Conservation (phyloP, 2,888 invertebrate species). For the Folsomia manolachei region DNA sequence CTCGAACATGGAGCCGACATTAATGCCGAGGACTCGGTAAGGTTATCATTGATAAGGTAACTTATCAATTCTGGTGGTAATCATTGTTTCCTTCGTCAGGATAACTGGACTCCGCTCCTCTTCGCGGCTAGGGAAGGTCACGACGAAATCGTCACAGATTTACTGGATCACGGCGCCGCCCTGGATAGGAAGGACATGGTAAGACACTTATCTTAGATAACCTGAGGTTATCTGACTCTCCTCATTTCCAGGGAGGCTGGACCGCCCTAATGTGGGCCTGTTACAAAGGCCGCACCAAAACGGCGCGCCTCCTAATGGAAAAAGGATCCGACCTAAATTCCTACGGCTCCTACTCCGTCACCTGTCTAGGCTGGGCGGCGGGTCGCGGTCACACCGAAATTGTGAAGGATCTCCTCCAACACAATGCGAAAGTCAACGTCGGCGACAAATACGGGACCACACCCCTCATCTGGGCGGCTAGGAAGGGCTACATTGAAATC, state of each 20-base stretch:
- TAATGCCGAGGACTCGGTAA: constrained; percentile 76
- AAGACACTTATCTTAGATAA: constrained; percentile 41
- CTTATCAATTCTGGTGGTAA: constrained; percentile 1
- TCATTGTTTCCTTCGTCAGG: constrained; percentile 57
- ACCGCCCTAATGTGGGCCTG: constrained; percentile 90
- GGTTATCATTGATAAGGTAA: constrained; percentile 40
- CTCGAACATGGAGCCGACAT: constrained; percentile 89
- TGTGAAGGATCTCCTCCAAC: constrained; percentile 73
- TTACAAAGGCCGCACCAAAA: constrained; percentile 75
- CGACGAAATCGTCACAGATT: constrained; percentile 71
- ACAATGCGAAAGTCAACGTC: constrained; percentile 90
- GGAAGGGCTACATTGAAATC: constrained; percentile 82
- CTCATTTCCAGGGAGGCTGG: constrained; percentile 81
- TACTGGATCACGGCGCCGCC: constrained; percentile 79
- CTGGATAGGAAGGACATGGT: constrained; percentile 86
- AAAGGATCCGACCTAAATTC: constrained; percentile 90
- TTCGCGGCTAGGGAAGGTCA: constrained; percentile 89
- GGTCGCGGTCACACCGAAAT: constrained; percentile 87
- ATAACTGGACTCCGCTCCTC: constrained; percentile 88
- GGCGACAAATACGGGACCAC: constrained; percentile 96
- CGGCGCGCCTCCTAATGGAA: constrained; percentile 74
- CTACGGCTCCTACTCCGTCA: constrained; percentile 91
- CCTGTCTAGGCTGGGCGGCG: constrained; percentile 89
- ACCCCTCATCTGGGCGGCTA: constrained; percentile 91
- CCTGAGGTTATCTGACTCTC: constrained; percentile 52